A percentile compares a stretch with the other conserved stretches of the same genome.
These are phyloP conservation scores for Itoplectis maculator DNA, from an alignment of 2,888 invertebrate genomes.

Conservation along the genomic window DNA sequence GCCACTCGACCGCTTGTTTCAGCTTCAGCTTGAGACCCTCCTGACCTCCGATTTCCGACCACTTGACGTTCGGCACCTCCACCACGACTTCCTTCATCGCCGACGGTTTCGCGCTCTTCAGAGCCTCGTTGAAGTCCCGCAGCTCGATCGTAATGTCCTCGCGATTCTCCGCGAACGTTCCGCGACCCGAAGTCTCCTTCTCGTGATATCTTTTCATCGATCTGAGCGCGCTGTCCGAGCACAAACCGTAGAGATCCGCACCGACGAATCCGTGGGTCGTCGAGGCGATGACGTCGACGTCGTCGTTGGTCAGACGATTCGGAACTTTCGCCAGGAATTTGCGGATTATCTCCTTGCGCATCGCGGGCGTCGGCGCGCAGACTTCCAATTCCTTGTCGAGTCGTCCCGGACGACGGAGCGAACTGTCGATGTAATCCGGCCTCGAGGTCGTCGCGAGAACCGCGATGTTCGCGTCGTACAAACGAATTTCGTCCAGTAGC, in stretches of 20 bases:
- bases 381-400: constrained; percentile 94
- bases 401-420: constrained; percentile 91
- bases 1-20: constrained; percentile 97
- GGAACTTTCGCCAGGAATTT: constrained; percentile 87
- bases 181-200: constrained; percentile 30
- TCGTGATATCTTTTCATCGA: constrained; percentile 85
- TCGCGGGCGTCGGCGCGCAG: constrained; percentile 89
- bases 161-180: constrained; percentile 40
- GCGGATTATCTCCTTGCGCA: constrained; percentile 89
- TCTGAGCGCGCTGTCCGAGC: constrained; percentile 90
- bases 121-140: constrained; percentile 88
- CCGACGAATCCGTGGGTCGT: constrained; percentile 96
- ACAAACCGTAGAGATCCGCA: constrained; percentile 92
- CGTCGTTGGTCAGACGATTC: constrained; percentile 86
- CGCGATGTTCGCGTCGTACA: constrained; percentile 86
- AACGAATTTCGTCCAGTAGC: constrained; percentile 88
- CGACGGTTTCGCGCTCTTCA: constrained; percentile 92
- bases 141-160: constrained; percentile 73
- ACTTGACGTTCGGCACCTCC: constrained; percentile 94
- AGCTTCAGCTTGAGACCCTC: constrained; percentile 93
- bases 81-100: constrained; percentile 96
- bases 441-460: constrained; percentile 92
- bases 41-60: constrained; percentile 98
- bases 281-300: constrained; percentile 88
- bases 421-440: constrained; percentile 90